These are phyloP conservation scores for Leucophenga varia DNA, from an alignment of 1,140 invertebrate genomes.

Conservation along the genomic window DNA sequence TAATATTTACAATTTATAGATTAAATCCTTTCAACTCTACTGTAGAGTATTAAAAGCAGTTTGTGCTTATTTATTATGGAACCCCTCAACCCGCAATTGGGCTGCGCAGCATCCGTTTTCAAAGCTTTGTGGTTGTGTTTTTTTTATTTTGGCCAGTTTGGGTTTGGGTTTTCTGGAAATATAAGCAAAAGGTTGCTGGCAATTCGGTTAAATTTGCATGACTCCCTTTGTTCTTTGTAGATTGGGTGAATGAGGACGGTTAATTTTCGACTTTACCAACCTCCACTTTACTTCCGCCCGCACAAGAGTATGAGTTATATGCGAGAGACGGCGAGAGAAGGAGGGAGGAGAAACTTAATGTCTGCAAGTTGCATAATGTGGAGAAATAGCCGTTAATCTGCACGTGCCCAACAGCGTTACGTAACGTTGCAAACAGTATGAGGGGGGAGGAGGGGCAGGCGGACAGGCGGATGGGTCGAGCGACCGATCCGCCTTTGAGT, in stretches of 20 bases:
- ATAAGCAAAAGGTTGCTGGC: slow-evolving; percentile 36
- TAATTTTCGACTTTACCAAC: slow-evolving; percentile 28
- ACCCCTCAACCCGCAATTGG: background rate
- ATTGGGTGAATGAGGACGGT: slow-evolving; percentile 13
- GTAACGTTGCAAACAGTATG: slow-evolving; percentile 17
- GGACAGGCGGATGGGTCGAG: no score
- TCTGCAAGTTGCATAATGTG: slow-evolving; percentile 20
- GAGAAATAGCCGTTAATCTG: slow-evolving; percentile 19
- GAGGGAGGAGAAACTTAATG: slow-evolving; percentile 11
- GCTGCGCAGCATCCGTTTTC: slow-evolving; percentile 11
- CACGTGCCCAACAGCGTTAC: slow-evolving; percentile 16
- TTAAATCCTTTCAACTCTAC: no score
- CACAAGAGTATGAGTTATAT: slow-evolving; percentile 17
- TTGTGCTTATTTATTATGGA: no score
- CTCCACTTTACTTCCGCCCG: no score
- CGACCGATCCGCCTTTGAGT: no score
- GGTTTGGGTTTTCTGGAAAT: slow-evolving; percentile 24
- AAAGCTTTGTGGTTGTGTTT: slow-evolving; percentile 12
- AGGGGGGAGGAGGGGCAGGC: slow-evolving; percentile 2
- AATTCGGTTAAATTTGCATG: slow-evolving; percentile 44
- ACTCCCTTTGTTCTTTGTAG: slow-evolving; percentile 27
- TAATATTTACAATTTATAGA: no score
- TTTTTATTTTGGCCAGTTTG: slow-evolving; percentile 7
- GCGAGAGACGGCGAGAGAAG: no score
- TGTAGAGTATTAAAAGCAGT: no score